A percentile compares a stretch with the other conserved stretches of the same genome.
Evolutionary conservation across 2,113 vertebrate genomes (phyloP).

Genomic region (Spilogale gracilis): DNA sequence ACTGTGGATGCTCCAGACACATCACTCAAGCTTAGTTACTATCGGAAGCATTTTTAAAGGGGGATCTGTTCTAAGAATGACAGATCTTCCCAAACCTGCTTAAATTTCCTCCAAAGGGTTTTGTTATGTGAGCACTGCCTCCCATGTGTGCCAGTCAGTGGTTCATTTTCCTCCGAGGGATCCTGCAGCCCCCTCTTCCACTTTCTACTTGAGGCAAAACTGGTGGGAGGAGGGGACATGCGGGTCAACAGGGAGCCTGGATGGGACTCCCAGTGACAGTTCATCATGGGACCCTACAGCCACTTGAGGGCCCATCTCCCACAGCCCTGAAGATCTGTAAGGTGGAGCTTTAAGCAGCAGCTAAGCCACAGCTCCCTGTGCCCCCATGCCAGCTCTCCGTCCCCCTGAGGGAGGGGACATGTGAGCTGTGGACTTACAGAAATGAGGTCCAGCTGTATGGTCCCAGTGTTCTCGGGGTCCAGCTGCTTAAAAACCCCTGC

Average conservation of each 20-base stretch:
- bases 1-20: neutral
- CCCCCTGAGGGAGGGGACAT: neutral
- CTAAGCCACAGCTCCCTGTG: neutral
- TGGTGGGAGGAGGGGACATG: neutral
- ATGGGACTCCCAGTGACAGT: neutral
- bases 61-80: neutral
- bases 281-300: neutral
- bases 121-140: neutral
- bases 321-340: neutral
- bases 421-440: constrained; percentile 84
- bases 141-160: neutral
- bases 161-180: neutral
- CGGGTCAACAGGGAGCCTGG: neutral
- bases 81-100: neutral
- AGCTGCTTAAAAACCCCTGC: constrained; percentile 90
- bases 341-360: neutral
- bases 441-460: constrained; percentile 85
- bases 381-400: neutral
- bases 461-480: constrained; percentile 87
- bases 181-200: neutral
- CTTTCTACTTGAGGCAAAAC: neutral
- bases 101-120: neutral
- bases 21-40: neutral
- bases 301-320: neutral
- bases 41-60: neutral